Base-by-base conservation (phyloP, 37 sponge, comb jelly and placozoan species). In the Amphimedon queenslandica region DNA sequence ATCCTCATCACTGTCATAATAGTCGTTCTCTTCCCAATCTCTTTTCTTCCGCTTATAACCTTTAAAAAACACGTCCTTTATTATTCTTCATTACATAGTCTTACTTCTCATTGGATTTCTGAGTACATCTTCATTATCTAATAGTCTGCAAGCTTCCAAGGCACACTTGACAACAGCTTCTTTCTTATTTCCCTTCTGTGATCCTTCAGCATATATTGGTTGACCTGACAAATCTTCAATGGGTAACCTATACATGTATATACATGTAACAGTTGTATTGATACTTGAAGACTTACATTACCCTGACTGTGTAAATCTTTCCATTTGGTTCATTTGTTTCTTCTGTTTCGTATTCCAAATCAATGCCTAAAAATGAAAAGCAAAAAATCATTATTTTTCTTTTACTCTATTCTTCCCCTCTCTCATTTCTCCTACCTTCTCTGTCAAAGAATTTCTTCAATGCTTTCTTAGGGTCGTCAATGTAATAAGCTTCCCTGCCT, bases 1-100 rank as follows among this genome's bases (percentile, higher is more conserved):
- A 65, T 97, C 99, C 38, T 97, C 99, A 78, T 97, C 99, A 65
- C 96, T 94, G 85, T 90, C 88, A 53, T 96, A 96, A 69, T 79
- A 95, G 51, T 92, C 96, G 55, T 92, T 80, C 57, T 95, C 90
- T 60, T 81, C 96, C 93, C 92, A 88, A 36, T 84, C 82, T 40
- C 55, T 77, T 2, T 29, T 31, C 69, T 77, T 72, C 37, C 75
- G 65, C 40, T 87, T 87, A 11, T 47, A 77, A 30, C 68, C 88
- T 87, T 77, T 6, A 25, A 29, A 65, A 1, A 55, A n/a, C n/a
- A n/a, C n/a, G n/a, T n/a, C n/a, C n/a, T n/a, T n/a, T n/a, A n/a
- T n/a, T n/a, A n/a, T n/a, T n/a, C n/a, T n/a, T n/a, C n/a, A n/a
- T n/a, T n/a, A n/a, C n/a, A n/a, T n/a, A n/a, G n/a, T n/a, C 58